These are phyloP conservation scores for Perizoma affinitatum DNA, from an alignment of 2,888 invertebrate genomes.

Conservation along the genomic window DNA sequence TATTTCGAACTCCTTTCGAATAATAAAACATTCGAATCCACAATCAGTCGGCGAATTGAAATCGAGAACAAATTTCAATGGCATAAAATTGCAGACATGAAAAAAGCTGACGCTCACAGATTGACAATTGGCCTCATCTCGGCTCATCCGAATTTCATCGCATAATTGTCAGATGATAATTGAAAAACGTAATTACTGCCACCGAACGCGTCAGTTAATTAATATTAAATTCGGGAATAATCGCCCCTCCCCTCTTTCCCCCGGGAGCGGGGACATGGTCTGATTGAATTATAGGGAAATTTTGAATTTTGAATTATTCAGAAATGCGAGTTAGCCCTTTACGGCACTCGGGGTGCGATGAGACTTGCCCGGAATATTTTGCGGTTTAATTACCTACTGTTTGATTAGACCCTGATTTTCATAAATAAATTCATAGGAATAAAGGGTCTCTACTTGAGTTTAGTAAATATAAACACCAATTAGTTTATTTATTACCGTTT, in stretches of 20 bases:
- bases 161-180: constrained; percentile 81
- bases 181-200: constrained; percentile 81
- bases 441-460: constrained; percentile 8
- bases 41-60: constrained; percentile 27
- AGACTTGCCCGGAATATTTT: constrained; percentile 45
- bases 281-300: constrained; percentile 83
- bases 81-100: constrained; percentile 35
- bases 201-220: constrained; percentile 79
- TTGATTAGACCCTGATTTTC: constrained; percentile 27
- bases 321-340: constrained; percentile 74
- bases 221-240: constrained; percentile 85
- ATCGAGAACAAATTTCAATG: constrained; percentile 27
- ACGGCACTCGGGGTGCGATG: constrained; percentile 50
- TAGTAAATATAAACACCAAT: constrained; percentile 13
- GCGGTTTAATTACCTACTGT: constrained; percentile 46
- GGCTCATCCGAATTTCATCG: constrained; percentile 74
- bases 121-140: constrained; percentile 71
- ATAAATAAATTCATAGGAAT: constrained; percentile 22
- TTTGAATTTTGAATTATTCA: constrained; percentile 83
- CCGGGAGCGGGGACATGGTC: constrained; percentile 59
- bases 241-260: constrained; percentile 63
- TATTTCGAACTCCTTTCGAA: constrained; percentile 21
- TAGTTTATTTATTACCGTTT: constrained; percentile 17
- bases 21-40: constrained; percentile 27
- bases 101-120: constrained; percentile 48